Evolutionary conservation across 2,888 invertebrate genomes (phyloP).

Genomic region (Unio pictorum): DNA sequence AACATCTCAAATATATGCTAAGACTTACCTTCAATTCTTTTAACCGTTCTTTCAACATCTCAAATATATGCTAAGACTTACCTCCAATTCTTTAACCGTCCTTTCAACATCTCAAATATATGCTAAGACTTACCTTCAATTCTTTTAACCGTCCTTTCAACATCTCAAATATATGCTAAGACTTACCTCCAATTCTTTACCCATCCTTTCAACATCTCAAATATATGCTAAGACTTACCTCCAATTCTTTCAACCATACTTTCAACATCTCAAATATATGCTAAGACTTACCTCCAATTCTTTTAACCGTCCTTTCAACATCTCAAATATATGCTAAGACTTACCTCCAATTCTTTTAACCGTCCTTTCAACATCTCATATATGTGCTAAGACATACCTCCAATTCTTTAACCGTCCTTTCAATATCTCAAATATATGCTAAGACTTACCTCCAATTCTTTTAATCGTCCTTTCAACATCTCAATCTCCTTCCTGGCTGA

Average conservation of each 20-base stretch:
- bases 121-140: slow-evolving; percentile 45
- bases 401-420: too few relatives aligned
- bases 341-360: too few relatives aligned
- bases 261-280: slow-evolving; percentile 38
- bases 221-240: slow-evolving; percentile 34
- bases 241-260: slow-evolving; percentile 54
- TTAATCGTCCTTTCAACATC: slow-evolving; percentile 53
- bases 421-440: too few relatives aligned
- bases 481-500: slow-evolving; percentile 61
- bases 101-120: slow-evolving; percentile 51
- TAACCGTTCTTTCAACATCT: too few relatives aligned
- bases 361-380: too few relatives aligned
- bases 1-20: slow-evolving; percentile 41
- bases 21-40: too few relatives aligned
- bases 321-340: too few relatives aligned
- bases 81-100: slow-evolving; percentile 58
- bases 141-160: slow-evolving; percentile 56
- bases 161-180: slow-evolving; percentile 33
- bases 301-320: too few relatives aligned
- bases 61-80: slow-evolving; percentile 10
- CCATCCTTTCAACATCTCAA: slow-evolving; percentile 56
- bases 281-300: too few relatives aligned
- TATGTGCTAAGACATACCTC: too few relatives aligned
- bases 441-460: slow-evolving; percentile 54
- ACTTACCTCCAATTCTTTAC: slow-evolving; percentile 57